Evolutionary conservation across 2,113 vertebrate species (phyloP).

Genomic region (Pseudopodoces humilis): DNA sequence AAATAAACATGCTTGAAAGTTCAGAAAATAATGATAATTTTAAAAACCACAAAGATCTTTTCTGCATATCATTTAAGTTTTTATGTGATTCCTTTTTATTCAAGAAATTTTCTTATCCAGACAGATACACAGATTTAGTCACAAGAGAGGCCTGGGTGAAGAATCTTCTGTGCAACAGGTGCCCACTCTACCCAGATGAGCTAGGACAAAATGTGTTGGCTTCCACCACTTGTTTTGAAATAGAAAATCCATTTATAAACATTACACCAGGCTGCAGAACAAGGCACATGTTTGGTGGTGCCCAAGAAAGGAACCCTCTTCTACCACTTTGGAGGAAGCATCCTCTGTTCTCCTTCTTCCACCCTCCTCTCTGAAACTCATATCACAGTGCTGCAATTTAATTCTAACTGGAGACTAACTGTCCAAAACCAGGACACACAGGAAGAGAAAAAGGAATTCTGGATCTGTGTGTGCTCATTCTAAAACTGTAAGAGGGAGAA

Average conservation of each 20-base stretch:
- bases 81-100: not conserved
- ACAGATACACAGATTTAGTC: not conserved
- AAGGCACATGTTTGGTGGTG: not conserved
- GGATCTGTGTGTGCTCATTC: not conserved
- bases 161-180: slow-evolving; percentile 5
- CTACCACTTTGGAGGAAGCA: not conserved
- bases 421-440: not conserved
- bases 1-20: not conserved
- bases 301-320: not conserved
- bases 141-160: not conserved
- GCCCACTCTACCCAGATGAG: not conserved
- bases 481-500: not conserved
- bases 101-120: not conserved
- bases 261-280: not conserved
- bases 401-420: not conserved
- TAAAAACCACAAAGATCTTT: not conserved
- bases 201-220: not conserved
- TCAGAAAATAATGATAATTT: not conserved
- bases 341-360: not conserved
- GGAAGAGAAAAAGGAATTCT: not conserved
- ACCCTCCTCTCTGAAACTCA: not conserved
- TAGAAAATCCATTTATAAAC: slow-evolving; percentile 21
- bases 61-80: not conserved
- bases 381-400: fast-evolving
- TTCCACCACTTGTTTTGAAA: not conserved